Evolutionary conservation across 1,140 invertebrate genomes (phyloP), one percentile per base, ranked within the genome.

Genomic region (Heliconius hewitsoni): DNA sequence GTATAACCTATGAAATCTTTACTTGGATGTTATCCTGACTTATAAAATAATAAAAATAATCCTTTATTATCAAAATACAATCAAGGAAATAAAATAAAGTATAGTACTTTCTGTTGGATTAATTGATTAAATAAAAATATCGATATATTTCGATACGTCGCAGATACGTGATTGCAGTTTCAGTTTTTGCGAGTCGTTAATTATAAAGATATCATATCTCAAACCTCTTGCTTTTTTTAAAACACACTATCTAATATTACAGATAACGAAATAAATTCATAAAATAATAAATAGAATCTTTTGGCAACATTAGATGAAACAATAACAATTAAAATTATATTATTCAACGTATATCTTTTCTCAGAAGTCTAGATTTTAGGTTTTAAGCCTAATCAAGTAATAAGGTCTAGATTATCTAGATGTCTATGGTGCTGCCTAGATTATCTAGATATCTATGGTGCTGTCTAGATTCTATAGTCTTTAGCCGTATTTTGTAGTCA

Each of bases 341-440:
- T 2, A 11, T 57, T 57, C 55, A 57, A 57, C 2, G 1, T 23
- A n/a, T 23, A 2, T n/a, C 6, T n/a, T 23, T 23, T n/a, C 19
- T 57, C 55, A 23, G 19, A 57, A 30, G 57, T 66, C 23, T 66
- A 66, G 9, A 30, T 16, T 66, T 9, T 66, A 57, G n/a, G 55
- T 57, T 9, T 57, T 11, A 23, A 9, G n/a, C n/a, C 0, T 8
- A 55, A 55, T n/a, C 6, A 1, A 46, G 42, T 46, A 3, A 57
- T 57, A 57, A 9, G 2, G 55, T 23, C 55, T 23, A 66, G 23
- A 66, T 66, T 66, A 60, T 60, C 55, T 60, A 60, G n/a, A 60
- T 60, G 60, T 66, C 60, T 66, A 66, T 66, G 60, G 60, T 30
- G 60, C 55, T 23, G 60, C 30, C 60, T 27, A 66, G n/a, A 66